Conservation (phyloP, 1,140 invertebrate genomes). For the Anoplolepis gracilipes region DNA sequence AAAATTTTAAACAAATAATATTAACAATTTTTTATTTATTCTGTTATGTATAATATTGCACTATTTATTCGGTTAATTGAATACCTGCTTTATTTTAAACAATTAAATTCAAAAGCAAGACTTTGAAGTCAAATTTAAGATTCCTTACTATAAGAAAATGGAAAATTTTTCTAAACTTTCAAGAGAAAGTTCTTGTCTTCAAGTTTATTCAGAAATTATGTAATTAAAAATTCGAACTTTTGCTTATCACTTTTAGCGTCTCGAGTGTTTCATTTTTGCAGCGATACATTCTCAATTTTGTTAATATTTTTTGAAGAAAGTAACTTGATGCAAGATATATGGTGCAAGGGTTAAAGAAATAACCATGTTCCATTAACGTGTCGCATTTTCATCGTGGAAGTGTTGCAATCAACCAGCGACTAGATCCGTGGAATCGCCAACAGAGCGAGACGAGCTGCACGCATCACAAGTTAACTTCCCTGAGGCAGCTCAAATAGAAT, state of each 20-base stretch:
- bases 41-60: too few species aligned
- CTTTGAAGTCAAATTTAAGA: neutral
- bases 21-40: neutral
- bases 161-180: neutral
- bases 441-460: conserved; percentile 76
- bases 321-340: neutral
- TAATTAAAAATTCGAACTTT: neutral
- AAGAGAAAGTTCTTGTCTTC: neutral
- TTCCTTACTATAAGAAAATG: neutral
- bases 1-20: neutral
- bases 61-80: neutral
- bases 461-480: conserved; percentile 85
- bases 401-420: conserved; percentile 61
- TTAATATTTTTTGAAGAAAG: neutral
- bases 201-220: neutral
- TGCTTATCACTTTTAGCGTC: neutral
- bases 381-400: conserved; percentile 68
- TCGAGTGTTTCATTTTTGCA: neutral
- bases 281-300: neutral
- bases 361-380: conserved; percentile 51
- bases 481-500: conserved; percentile 85
- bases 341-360: conserved; percentile 50
- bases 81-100: neutral
- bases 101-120: neutral
- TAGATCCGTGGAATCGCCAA: conserved; percentile 72